Percentiles rank a stretch among this genome's conserved stretches.
These are phyloP conservation scores for Melanotaenia maccullochi DNA, from an alignment of 2,797 vertebrate species.

Conservation along the genomic window DNA sequence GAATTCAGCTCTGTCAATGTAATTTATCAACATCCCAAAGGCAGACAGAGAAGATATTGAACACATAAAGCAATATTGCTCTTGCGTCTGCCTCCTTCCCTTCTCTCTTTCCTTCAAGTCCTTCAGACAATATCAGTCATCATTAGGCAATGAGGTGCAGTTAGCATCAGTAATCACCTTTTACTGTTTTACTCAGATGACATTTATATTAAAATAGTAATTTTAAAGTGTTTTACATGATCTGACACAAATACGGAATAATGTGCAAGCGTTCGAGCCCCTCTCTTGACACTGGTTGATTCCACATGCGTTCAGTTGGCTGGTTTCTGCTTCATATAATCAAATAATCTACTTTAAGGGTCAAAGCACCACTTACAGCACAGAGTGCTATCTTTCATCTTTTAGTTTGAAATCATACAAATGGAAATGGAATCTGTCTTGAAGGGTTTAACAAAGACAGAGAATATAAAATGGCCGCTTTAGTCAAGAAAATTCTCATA, in stretches of 20 bases:
- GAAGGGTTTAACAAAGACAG: not conserved
- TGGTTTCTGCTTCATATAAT: constrained; percentile 27
- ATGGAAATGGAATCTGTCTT: not conserved
- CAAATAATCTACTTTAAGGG: constrained; percentile 29
- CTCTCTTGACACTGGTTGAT: constrained; percentile 34
- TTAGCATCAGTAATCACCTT: constrained; percentile 40
- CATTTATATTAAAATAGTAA: constrained; percentile 18
- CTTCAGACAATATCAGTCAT: constrained; percentile 28
- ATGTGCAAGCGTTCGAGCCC: not conserved
- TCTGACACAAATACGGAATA: not conserved
- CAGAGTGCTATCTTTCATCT: constrained; percentile 12
- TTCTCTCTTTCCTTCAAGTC: constrained; percentile 1
- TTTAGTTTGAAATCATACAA: constrained; percentile 26
- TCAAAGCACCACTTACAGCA: constrained; percentile 25
- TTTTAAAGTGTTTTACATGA: not conserved
- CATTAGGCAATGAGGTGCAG: constrained; percentile 24
- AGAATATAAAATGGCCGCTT: not conserved
- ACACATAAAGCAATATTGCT: not conserved
- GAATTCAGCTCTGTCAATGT: constrained; percentile 45
- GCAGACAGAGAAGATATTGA: constrained; percentile 21
- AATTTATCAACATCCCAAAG: constrained; percentile 38
- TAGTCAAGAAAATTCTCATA: not conserved
- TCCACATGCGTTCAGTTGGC: constrained; percentile 15
- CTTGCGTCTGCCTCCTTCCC: not conserved
- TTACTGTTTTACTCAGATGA: constrained; percentile 36